Evolutionary conservation across 2,113 vertebrate species (phyloP).

Genomic region (Mastomys coucha): DNA sequence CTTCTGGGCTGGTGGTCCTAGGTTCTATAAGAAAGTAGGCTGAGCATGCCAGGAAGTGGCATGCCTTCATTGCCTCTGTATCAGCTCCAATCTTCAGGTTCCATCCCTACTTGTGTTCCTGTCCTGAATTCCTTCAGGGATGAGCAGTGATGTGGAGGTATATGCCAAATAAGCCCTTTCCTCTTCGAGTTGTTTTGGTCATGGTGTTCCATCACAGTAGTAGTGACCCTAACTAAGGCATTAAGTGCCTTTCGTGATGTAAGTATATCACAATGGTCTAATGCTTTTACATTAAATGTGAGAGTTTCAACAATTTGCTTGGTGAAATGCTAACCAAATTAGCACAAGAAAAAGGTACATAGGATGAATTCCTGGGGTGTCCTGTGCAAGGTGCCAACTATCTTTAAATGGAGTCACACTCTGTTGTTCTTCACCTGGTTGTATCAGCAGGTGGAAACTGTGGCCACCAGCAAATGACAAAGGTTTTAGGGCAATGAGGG

Average conservation of each 20-base stretch:
- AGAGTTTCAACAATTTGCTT: neutral
- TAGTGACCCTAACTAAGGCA: no score
- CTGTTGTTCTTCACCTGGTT: neutral
- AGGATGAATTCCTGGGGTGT: neutral
- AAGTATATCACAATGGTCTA: no score
- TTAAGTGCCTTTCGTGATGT: neutral
- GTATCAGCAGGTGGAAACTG: neutral
- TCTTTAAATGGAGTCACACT: neutral
- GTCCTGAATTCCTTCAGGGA: neutral
- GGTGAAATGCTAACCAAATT: neutral
- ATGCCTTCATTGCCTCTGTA: neutral
- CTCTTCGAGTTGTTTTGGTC: neutral
- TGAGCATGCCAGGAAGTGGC: neutral
- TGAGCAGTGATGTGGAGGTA: neutral
- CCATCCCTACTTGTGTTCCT: neutral
- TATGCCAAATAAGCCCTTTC: neutral
- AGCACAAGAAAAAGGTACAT: neutral
- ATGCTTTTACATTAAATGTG: conserved; percentile 31
- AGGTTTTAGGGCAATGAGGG: neutral
- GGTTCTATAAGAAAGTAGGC: neutral
- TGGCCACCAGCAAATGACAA: neutral
- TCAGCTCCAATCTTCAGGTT: neutral
- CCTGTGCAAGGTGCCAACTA: neutral
- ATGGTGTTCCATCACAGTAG: neutral
- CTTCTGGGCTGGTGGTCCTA: neutral